These are phyloP conservation scores for Drosophila chauvacae DNA, from an alignment of 1,140 invertebrate genomes.

Conservation along the genomic window DNA sequence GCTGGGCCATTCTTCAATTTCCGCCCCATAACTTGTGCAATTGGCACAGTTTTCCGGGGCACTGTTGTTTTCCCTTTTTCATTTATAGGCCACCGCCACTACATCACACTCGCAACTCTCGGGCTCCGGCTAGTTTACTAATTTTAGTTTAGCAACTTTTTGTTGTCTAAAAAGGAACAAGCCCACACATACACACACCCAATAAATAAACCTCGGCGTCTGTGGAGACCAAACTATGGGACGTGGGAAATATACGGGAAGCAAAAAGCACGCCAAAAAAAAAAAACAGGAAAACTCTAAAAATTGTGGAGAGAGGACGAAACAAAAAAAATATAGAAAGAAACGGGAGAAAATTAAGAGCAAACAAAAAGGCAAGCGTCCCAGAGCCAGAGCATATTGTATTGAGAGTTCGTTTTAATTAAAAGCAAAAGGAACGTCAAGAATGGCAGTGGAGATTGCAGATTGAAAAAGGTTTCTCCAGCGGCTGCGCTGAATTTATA, in stretches of 20 bases:
- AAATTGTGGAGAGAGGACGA: slow-evolving; percentile 3
- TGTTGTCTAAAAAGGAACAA: slow-evolving; percentile 48
- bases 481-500: slow-evolving; percentile 57
- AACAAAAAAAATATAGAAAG: slow-evolving; percentile 28
- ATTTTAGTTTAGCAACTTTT: slow-evolving; percentile 64
- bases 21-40: slow-evolving; percentile 60
- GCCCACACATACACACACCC: slow-evolving; percentile 33
- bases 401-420: slow-evolving; percentile 82
- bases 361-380: slow-evolving; percentile 69
- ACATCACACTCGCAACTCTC: slow-evolving; percentile 39
- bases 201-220: slow-evolving; percentile 70
- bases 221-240: slow-evolving; percentile 57
- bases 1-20: slow-evolving; percentile 31
- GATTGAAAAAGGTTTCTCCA: slow-evolving; percentile 58
- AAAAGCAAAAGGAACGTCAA: slow-evolving; percentile 66
- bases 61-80: slow-evolving; percentile 11
- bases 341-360: slow-evolving; percentile 66
- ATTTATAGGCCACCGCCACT: slow-evolving; percentile 41
- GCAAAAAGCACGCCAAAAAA: slow-evolving; percentile 66
- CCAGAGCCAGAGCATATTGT: slow-evolving; percentile 68
- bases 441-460: slow-evolving; percentile 47
- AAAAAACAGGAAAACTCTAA: slow-evolving; percentile 27
- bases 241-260: slow-evolving; percentile 70
- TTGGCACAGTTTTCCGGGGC: slow-evolving; percentile 62
- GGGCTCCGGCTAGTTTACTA: slow-evolving; percentile 51